Evolutionary conservation across 2,888 invertebrate genomes (phyloP).

Genomic region (Capitulum mitella): DNA sequence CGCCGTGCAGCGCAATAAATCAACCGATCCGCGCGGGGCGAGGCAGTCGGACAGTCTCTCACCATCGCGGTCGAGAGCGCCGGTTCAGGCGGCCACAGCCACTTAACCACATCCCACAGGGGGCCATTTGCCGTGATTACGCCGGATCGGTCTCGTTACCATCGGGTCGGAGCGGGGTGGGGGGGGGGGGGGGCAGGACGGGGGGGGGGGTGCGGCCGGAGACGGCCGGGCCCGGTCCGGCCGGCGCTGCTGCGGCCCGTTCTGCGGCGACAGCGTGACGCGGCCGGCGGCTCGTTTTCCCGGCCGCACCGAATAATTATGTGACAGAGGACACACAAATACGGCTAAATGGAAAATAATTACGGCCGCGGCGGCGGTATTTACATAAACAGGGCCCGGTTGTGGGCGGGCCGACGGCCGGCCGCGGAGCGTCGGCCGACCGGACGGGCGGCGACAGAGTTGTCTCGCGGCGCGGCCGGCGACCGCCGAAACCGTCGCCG

Average conservation of each 20-base stretch:
- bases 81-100: not conserved
- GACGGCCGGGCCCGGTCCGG: not conserved
- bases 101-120: not conserved
- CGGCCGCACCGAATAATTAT: constrained; percentile 15
- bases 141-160: not conserved
- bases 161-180: no score
- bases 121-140: not conserved
- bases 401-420: not conserved
- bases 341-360: constrained; percentile 25
- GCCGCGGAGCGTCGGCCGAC: not conserved
- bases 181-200: not conserved
- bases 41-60: no score
- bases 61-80: no score
- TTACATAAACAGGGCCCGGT: constrained; percentile 12
- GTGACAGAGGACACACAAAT: constrained; percentile 24
- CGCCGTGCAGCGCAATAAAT: no score
- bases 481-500: not conserved
- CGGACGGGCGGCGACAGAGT: not conserved
- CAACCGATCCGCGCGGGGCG: no score
- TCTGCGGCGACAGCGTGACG: not conserved
- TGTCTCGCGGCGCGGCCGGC: not conserved
- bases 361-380: not conserved
- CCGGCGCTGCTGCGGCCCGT: no score
- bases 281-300: not conserved
- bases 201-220: not conserved